Evolutionary conservation across 1,140 invertebrate genomes (phyloP), one percentile per base, ranked within the genome.

Genomic region (Orius insidiosus): DNA sequence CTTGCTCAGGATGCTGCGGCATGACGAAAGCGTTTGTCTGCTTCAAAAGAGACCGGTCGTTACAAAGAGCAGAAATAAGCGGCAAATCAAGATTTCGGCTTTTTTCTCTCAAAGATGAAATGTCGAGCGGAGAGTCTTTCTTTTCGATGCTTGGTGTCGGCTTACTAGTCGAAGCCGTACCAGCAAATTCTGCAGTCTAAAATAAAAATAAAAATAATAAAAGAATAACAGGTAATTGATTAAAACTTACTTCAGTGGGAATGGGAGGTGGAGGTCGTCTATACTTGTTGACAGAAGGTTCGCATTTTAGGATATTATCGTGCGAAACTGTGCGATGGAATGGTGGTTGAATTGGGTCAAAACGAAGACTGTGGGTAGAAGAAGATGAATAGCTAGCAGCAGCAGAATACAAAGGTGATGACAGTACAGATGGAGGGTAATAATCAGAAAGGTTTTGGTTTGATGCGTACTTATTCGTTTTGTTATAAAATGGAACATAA

Each of bases 1-100:
- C 42, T 15, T 49, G 46, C 18, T 89, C 0, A 84, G 85, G 71
- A 59, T 75, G 72, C 59, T 78, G 78, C 19, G 78, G 75, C 64
- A 77, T 67, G 35, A 78, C 79, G 55, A 80, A 82, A 9, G 81
- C 80, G 61, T 85, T 85, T 3, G 82, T 85, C 60, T 85, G 82
- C 61, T 85, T 85, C 36, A 87, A 60, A 48, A 87, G 63, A 33
- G 84, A 84, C 19, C 79, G 70, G 61, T 92, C 86, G 58, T 89
- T 89, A 63, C 85, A 92, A 40, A 92, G 65, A 3, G 86, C 86
- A 33, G 84, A 80, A 56, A 92, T 88, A 19, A 92, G 63, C 10
- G 86, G 86, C 56, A 92, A 64, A 62, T 90, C 85, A 51, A 89
- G 63, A 55, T 87, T 81, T 52, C 80, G 77, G 63, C 83, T 87